Evolutionary conservation across 37 sponge, comb jelly and placozoan species (phyloP), one percentile per base, ranked within the genome.

Genomic region (Crambe crambe): DNA sequence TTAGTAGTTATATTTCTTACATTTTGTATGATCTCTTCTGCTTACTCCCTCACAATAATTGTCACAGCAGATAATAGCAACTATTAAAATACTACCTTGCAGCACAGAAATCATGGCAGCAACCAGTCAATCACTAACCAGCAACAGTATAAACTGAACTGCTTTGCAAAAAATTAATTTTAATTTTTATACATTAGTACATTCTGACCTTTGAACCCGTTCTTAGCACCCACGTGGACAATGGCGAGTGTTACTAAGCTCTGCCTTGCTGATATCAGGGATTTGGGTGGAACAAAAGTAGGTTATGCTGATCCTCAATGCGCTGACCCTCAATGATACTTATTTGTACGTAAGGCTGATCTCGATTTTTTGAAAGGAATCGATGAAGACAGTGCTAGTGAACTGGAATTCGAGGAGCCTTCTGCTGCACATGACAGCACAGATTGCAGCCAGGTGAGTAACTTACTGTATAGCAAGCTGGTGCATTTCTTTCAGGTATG

Each of bases 251-350:
- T n/a, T n/a, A 15, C 51, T 36, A 35, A 21, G 8, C 70, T 80
- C 18, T 61, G 58, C 42, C 31, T 88, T 15, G 78, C 75, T 39
- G 83, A 77, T 4, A 66, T 88, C 20, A 20, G 44, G 56, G 70
- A 47, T n/a, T 72, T 88, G 0, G 88, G 88, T 42, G 88, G 88
- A 27, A 82, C 88, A 3, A 35, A 88, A 78, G 88, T 87, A 57
- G 30, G 80, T 3, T 0, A 22, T n/a, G 27, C 42, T 62, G 63
- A 4, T 62, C 4, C 15, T 8, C 63, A 62, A 23, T 23, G 5
- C 17, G 63, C 6, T 23, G 6, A 62, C 26, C 4, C 6, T 20
- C 30, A 8, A 8, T 4, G 6, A 8, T 62, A 8, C 12, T 43
- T 38, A 5, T 22, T 42, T 2, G 6, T 31, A 27, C 23, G 2